Evolutionary conservation across 2,888 invertebrate genomes (phyloP), one percentile per base, ranked within the genome.

Genomic region (Eledona agricola): DNA sequence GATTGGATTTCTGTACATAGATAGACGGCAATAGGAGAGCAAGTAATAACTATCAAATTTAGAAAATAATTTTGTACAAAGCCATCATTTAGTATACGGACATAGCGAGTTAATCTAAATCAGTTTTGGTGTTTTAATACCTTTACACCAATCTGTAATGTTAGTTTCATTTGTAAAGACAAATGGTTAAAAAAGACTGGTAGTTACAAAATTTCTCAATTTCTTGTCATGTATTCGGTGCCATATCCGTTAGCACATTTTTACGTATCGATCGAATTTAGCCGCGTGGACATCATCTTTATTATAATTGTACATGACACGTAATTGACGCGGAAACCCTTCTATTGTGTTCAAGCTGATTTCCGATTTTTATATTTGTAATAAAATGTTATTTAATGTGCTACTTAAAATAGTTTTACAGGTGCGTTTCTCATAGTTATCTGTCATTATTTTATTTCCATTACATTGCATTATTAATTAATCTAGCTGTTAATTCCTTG

Each of bases 61-160:
- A 62, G 58, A 51, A 49, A 56, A 62, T 58, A 64, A 62, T 65
- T 65, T 66, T 69, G 67, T 69, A 67, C 65, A 67, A 65, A 67
- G 63, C 64, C 63, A 66, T 61, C 59, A 32, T 65, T 65, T 66
- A 67, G 69, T 69, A 67, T 69, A 69, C 69, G 66, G 66, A 60
- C 40, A 49, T 63, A 63, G 63, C 22, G 31, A 55, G 23, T 25
- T 37, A 38, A 22, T 40, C 29, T 51, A 34, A 46, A 49, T 63
- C 56, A 53, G 56, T 57, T 51, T 57, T 60, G 69, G 65, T 67
- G 67, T 64, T 65, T 67, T 62, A 64, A 58, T 63, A 65, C 62
- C 63, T 64, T 65, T 60, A 63, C 66, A 66, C 62, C 58, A 55
- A 52, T 57, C 57, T 61, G 55, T 55, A 52, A 61, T 46, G 53